Conservation (phyloP, 2,797 vertebrate species). For the Microcaecilia unicolor region DNA sequence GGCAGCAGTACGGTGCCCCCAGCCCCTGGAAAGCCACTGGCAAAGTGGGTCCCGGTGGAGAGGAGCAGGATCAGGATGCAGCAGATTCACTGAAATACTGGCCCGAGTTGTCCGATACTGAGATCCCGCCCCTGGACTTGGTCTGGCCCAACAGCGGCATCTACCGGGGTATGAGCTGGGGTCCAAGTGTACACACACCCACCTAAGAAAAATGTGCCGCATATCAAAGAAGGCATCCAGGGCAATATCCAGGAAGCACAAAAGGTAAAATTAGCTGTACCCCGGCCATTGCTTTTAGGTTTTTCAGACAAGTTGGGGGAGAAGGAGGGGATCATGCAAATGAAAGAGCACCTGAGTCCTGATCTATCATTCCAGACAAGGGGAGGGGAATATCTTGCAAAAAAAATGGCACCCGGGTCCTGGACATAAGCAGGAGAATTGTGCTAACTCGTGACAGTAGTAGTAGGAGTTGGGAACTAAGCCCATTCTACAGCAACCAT, state of each 20-base stretch:
- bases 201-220: conserved; percentile 74
- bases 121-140: conserved; percentile 76
- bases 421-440: too few species aligned
- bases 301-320: too few species aligned
- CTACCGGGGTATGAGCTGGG: conserved; percentile 74
- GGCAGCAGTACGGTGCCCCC: conserved; percentile 45
- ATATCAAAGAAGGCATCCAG: conserved; percentile 80
- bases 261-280: conserved; percentile 76
- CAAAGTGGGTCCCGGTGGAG: conserved; percentile 7
- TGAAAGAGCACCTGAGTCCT: too few species aligned
- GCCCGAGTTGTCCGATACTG: conserved; percentile 81
- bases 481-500: too few species aligned
- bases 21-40: conserved; percentile 13
- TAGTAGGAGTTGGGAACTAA: too few species aligned
- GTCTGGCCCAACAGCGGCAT: conserved; percentile 71
- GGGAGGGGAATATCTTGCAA: too few species aligned
- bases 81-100: conserved; percentile 80
- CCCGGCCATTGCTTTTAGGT: too few species aligned
- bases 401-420: too few species aligned
- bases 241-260: conserved; percentile 75
- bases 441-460: too few species aligned
- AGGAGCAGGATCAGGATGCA: conserved; percentile 23
- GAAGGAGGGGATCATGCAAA: too few species aligned
- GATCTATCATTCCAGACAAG: too few species aligned
- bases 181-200: conserved; percentile 80